These are phyloP conservation scores for Aelia acuminata DNA, from an alignment of 2,888 invertebrate genomes.

Conservation along the genomic window DNA sequence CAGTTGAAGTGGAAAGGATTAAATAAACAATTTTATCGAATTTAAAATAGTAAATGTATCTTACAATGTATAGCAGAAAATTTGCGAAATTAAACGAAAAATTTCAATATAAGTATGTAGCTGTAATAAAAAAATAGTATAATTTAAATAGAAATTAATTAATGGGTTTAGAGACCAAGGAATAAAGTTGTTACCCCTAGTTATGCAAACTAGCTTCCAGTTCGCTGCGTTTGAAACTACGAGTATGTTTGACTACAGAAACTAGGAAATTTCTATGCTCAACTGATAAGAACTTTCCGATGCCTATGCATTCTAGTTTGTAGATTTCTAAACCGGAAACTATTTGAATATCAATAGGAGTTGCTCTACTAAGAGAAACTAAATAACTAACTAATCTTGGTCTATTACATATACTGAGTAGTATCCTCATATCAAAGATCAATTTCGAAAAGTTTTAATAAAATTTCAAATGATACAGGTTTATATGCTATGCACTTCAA, in stretches of 20 bases:
- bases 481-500: no score
- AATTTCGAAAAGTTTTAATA: neutral
- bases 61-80: no score
- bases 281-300: neutral
- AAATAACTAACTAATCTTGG: no score
- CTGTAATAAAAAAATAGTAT: no score
- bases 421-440: neutral
- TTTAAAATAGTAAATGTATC: no score
- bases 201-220: neutral
- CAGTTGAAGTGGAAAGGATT: no score
- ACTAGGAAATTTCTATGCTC: neutral
- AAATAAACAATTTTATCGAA: no score
- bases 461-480: no score
- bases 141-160: no score
- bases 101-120: no score
- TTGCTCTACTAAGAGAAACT: no score
- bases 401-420: neutral
- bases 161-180: neutral
- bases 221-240: neutral
- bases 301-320: neutral
- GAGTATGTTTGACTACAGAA: neutral
- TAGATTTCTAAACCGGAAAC: neutral
- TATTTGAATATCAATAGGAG: conserved; percentile 4
- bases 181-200: neutral
- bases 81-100: no score